Evolutionary conservation across 2,797 vertebrate genomes (phyloP).

Genomic region (Sciurus vulgaris): DNA sequence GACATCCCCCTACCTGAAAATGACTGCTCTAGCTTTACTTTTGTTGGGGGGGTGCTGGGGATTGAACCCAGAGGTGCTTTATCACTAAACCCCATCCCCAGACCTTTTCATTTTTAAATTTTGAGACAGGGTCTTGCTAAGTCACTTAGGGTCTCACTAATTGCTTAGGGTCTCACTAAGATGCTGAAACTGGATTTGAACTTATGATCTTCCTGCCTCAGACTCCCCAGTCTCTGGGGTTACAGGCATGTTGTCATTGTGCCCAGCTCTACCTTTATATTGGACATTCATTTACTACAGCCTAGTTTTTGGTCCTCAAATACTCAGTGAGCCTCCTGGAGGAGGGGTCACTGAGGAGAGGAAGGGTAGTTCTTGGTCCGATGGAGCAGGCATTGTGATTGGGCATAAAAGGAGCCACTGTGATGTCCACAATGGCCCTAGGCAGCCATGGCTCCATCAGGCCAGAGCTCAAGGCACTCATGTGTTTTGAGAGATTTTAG

Average conservation of each 20-base stretch:
- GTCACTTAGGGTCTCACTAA: too few species aligned
- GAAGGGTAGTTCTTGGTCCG: neutral
- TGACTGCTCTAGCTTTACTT: neutral
- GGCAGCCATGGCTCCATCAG: neutral
- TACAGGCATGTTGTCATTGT: too few species aligned
- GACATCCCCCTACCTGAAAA: neutral
- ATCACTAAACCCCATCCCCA: too few species aligned
- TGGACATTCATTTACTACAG: neutral
- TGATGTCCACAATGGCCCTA: neutral
- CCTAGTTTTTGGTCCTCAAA: neutral
- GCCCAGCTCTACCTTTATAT: neutral
- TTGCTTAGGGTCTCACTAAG: too few species aligned
- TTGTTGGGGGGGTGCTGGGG: too few species aligned
- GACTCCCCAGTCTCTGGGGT: too few species aligned
- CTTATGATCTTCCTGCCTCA: too few species aligned
- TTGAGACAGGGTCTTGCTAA: too few species aligned
- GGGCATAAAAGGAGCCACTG: neutral
- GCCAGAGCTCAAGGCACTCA: neutral
- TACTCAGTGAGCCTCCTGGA: neutral
- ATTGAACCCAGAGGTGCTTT: too few species aligned
- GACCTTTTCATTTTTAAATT: too few species aligned
- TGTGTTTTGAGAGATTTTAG: neutral
- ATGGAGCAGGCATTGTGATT: neutral
- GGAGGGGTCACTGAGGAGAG: neutral
- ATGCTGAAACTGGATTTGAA: too few species aligned